A percentile compares a stretch with the other conserved stretches of the same genome.
Conservation (phyloP, 1,140 invertebrate species). For the Lepidurus apus region DNA sequence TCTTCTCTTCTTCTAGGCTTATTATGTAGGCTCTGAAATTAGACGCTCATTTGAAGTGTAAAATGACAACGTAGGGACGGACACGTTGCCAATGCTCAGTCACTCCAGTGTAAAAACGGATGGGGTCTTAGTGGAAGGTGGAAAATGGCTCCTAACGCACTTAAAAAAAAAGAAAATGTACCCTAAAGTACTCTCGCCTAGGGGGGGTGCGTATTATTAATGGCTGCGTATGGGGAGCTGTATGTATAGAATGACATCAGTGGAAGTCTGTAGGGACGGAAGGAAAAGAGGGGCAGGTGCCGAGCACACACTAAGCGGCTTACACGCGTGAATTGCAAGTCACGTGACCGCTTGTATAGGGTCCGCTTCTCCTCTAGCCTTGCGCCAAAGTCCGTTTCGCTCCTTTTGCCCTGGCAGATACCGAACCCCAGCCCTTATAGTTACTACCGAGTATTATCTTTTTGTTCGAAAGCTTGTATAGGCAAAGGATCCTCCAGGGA, state of each 20-base stretch:
- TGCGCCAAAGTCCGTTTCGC: conserved; percentile 13
- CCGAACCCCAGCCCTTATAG: not conserved
- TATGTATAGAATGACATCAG: conserved; percentile 19
- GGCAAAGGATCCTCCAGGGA: not conserved
- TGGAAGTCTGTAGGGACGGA: not conserved
- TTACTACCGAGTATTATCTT: not conserved
- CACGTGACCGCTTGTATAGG: not conserved
- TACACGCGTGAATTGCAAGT: conserved; percentile 8
- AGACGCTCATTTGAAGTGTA: conserved; percentile 17
- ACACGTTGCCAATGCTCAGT: not conserved
- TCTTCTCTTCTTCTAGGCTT: not conserved
- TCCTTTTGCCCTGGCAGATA: not conserved
- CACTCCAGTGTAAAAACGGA: not conserved
- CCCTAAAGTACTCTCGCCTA: not conserved
- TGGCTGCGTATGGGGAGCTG: not conserved
- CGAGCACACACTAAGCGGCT: conserved; percentile 6
- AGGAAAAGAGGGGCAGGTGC: conserved; percentile 1
- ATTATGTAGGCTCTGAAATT: not conserved
- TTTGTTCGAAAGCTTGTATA: not conserved
- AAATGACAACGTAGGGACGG: conserved; percentile 21
- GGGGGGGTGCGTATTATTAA: not conserved
- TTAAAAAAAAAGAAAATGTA: not conserved
- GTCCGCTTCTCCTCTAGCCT: not conserved
- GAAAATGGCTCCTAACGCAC: not conserved
- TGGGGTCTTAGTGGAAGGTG: not conserved